Percentiles rank a stretch among this genome's conserved stretches.
phyloP scores from a whole-genome alignment of 1,140 invertebrate genomes.

The Zaprionus ornatus region DNA sequence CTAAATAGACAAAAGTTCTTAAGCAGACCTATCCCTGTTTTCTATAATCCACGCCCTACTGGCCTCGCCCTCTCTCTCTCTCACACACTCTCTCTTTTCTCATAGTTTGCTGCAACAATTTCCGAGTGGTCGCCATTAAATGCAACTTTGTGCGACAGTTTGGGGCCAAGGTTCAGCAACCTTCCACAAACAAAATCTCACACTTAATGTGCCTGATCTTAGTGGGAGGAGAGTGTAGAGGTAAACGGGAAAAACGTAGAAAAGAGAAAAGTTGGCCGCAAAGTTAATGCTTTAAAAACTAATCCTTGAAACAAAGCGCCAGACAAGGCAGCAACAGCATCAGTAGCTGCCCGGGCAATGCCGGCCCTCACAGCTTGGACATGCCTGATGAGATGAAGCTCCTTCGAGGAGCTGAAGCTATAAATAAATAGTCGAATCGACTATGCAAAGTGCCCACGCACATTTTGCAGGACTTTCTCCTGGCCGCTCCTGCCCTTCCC shows the following conservation, averaged over 20 bases:
- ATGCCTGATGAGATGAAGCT: constrained; percentile 23
- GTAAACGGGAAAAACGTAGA: background rate
- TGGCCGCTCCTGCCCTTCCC: background rate
- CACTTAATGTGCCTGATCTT: constrained; percentile 48
- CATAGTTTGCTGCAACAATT: constrained; percentile 17
- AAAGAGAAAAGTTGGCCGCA: constrained; percentile 26
- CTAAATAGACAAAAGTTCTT: background rate
- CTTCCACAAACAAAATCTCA: constrained; percentile 11
- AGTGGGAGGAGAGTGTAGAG: background rate
- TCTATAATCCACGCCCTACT: background rate
- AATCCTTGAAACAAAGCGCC: constrained; percentile 49
- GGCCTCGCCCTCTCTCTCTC: background rate
- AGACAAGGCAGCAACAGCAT: constrained; percentile 9
- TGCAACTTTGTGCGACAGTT: constrained; percentile 36
- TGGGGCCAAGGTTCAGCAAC: constrained; percentile 4
- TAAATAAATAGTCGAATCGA: constrained; percentile 44
- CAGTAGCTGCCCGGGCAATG: constrained; percentile 1
- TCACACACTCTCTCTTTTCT: background rate
- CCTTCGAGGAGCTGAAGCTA: constrained; percentile 5
- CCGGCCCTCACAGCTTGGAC: too few species aligned
- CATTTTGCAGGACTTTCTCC: constrained; percentile 7
- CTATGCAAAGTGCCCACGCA: constrained; percentile 46
- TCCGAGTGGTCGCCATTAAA: constrained; percentile 19
- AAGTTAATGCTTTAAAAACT: constrained; percentile 48
- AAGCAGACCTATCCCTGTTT: background rate